Percentiles rank a stretch among this genome's conserved stretches.
phyloP scores from a whole-genome alignment of 2,888 invertebrate species.

The Andrena bucephala region DNA sequence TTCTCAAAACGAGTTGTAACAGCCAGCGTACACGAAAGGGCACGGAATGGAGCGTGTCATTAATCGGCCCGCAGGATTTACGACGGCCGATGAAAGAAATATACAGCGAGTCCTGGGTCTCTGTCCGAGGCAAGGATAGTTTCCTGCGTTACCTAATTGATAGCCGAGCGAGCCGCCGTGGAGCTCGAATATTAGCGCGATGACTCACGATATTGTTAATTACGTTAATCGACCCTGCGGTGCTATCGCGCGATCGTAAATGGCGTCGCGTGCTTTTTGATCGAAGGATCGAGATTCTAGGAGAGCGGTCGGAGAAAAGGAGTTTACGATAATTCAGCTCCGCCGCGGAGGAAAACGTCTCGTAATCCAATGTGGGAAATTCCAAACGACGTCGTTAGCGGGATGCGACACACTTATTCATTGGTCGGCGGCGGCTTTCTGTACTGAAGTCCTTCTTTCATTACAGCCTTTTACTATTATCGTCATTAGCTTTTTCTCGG shows the following conservation, averaged over 20 bases:
- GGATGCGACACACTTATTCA: slow-evolving; percentile 53
- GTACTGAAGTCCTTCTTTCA: slow-evolving; percentile 26
- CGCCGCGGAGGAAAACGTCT: slow-evolving; percentile 53
- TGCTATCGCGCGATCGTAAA: slow-evolving; percentile 14
- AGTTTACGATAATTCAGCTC: slow-evolving; percentile 38
- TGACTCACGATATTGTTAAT: slow-evolving; percentile 70
- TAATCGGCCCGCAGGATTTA: slow-evolving; percentile 12
- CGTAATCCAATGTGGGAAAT: slow-evolving; percentile 56
- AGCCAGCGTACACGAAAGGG: slow-evolving; percentile 6
- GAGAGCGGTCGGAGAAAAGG: slow-evolving; percentile 18
- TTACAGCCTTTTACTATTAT: slow-evolving; percentile 7
- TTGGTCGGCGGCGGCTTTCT: slow-evolving; percentile 29
- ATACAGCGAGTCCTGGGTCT: slow-evolving; percentile 11
- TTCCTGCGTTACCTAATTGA: not conserved
- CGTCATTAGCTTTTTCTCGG: not conserved
- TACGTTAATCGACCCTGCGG: slow-evolving; percentile 56
- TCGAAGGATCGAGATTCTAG: slow-evolving; percentile 16
- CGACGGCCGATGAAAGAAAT: not conserved
- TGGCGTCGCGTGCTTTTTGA: slow-evolving; percentile 1
- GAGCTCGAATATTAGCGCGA: slow-evolving; percentile 51
- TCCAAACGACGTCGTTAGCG: slow-evolving; percentile 60
- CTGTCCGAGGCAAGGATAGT: slow-evolving; percentile 17
- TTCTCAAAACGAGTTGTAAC: not conserved
- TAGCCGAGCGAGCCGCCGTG: slow-evolving; percentile 10
- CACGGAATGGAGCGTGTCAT: slow-evolving; percentile 13